Base-by-base conservation (phyloP, 2,888 invertebrate genomes). In the Thecophora atra region DNA sequence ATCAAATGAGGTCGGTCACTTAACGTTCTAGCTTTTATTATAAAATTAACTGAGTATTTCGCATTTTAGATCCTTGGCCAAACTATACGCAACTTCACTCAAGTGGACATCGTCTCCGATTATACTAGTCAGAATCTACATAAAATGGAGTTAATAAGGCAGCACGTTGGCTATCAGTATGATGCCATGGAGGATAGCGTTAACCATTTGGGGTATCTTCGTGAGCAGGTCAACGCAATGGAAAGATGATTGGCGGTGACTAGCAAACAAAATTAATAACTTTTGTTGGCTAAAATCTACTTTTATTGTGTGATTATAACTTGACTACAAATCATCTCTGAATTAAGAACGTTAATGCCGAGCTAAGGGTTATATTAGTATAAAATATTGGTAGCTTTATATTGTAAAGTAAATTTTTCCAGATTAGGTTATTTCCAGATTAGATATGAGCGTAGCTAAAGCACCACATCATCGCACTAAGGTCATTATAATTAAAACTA, bases 121-220 rank as follows among this genome's bases (percentile, higher is more conserved):
- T 94, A 91, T 78, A 92, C 92, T 65, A 92, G 93, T 82, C 90
- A 91, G 77, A 94, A 94, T 84, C 87, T 97, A n/a, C 93, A 93
- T 84, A 95, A 94, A 86, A 90, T 96, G 89, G 91, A 92, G 68
- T 87, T 94, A 1, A 91, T 96, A 19, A 89, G 91, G 6, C 91
- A 93, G 8, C 95, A 96, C 83, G 90, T 96, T 77, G 93, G 93
- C 44, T 94, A 93, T 83, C 96, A 97, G 87, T 92, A 92, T 83
- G 94, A 94, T 78, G 91, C 91, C 30, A 91, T 95, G 78, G 88
- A 91, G 72, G 91, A 92, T 80, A 92, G 91, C 71, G 91, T 92
- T 15, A 88, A 90, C 75, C 90, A 92, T 82, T 87, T 94, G 44
- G 92, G 92, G 79, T 93, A 94, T 85, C 91, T 95, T 4, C 92